These are phyloP conservation scores for Chloroceryle inda DNA, from an alignment of 2,797 vertebrate species.

Conservation along the genomic window DNA sequence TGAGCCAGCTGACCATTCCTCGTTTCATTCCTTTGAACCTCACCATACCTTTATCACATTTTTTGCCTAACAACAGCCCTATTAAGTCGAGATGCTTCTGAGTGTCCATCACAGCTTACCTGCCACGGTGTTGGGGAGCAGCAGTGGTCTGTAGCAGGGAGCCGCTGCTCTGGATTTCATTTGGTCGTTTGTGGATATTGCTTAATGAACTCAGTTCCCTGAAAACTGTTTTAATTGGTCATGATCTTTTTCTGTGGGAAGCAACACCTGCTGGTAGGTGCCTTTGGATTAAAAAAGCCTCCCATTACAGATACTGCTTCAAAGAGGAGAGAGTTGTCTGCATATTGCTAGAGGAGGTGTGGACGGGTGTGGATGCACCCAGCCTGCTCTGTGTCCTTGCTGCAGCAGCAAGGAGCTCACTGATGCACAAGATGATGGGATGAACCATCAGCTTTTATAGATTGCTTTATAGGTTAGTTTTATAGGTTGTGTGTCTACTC, in stretches of 20 bases:
- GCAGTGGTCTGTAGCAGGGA: neutral
- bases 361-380: neutral
- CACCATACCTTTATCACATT: neutral
- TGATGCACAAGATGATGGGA: neutral
- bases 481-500: conserved; percentile 56
- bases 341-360: neutral
- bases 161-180: neutral
- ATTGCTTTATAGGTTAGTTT: conserved; percentile 59
- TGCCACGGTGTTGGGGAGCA: accelerated
- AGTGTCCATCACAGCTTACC: accelerated
- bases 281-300: neutral
- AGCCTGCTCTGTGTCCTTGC: neutral
- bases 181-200: accelerated
- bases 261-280: accelerated
- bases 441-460: conserved; percentile 25
- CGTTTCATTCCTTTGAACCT: neutral
- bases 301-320: accelerated
- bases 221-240: accelerated
- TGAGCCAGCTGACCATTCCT: accelerated
- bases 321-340: neutral
- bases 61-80: neutral
- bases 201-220: neutral
- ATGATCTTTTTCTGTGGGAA: accelerated
- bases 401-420: neutral
- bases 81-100: neutral